phyloP scores from a whole-genome alignment of 2,113 vertebrate species.

The Centropus bengalensis region DNA sequence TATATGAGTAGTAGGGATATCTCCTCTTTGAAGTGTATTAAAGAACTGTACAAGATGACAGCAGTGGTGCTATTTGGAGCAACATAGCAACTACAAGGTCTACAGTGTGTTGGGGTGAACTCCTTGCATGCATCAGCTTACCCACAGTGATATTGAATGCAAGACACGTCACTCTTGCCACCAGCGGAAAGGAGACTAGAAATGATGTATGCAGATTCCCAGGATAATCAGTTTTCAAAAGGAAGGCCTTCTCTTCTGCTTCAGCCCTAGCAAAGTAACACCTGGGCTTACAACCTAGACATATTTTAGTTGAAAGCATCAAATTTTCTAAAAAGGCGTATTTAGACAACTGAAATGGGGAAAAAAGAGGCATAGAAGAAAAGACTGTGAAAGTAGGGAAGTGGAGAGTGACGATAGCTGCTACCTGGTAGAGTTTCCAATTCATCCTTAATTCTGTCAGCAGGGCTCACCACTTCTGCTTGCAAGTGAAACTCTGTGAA shows the following conservation, averaged over 20 bases:
- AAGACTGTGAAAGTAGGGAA: neutral
- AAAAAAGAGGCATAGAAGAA: neutral
- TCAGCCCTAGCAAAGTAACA: neutral
- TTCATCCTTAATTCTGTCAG: neutral
- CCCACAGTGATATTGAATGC: neutral
- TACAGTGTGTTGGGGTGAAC: fast-evolving
- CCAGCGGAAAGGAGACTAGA: neutral
- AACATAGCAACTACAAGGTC: neutral
- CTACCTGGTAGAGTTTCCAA: neutral
- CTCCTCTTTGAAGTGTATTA: neutral
- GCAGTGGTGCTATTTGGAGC: neutral
- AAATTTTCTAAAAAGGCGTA: neutral
- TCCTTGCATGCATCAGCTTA: neutral
- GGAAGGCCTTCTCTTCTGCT: neutral
- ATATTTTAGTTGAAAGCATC: neutral
- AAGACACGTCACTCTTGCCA: neutral
- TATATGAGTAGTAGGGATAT: neutral
- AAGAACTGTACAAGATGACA: neutral
- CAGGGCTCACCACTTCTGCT: constrained; percentile 9
- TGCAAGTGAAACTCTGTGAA: neutral
- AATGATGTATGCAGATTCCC: neutral
- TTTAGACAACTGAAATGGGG: neutral
- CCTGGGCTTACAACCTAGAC: neutral
- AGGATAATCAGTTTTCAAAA: neutral
- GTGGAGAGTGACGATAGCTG: neutral